Base-by-base conservation (phyloP, 2,888 invertebrate species). In the Bombylius major region DNA sequence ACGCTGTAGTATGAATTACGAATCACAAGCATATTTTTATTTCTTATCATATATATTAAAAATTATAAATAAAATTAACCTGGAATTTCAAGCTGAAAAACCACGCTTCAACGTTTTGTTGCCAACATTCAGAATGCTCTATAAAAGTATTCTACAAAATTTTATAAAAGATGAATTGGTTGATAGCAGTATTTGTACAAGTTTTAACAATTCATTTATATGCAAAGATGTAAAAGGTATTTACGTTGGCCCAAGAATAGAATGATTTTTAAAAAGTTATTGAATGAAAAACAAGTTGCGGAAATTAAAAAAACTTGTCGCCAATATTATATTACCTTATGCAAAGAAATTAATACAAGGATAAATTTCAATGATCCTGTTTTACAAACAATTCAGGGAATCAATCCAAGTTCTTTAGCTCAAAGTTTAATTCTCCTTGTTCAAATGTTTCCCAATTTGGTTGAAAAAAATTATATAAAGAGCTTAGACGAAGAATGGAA, bases 201-300 rank as follows among this genome's bases (percentile, higher is more conserved):
- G 14, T 46, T 46, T 46, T 46, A 7, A 3, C 13, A 4, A 6
- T 23, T 4, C 14, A 3, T 5, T 6, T 46, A 14, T 46, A 1
- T 46, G 7, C 4, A 23, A 14, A 5, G 34, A 55, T 45, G 34
- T 53, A 32, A 36, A 36, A 13, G 49, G 42, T 32, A 56, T 58
- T 31, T 56, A 54, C 34, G 32, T 58, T 36, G 56, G 56, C 14
- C 50, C 54, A 45, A 54, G 52, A 47, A 56, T 54, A 44, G 48
- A 54, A 36, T 56, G 48, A 52, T 58, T 23, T 45, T 34, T 39
- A 44, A 32, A 39, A 53, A 39, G 13, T 46, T 50, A 42, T 34
- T 49, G 31, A n/a, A n/a, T 39, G 50, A 23, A 50, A 50, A 54
- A 50, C 9, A 51, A 54, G 9, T 47, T 47, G n/a, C n/a, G 44